Conservation (phyloP, 1,140 invertebrate genomes). For the Branchinecta lindahli region DNA sequence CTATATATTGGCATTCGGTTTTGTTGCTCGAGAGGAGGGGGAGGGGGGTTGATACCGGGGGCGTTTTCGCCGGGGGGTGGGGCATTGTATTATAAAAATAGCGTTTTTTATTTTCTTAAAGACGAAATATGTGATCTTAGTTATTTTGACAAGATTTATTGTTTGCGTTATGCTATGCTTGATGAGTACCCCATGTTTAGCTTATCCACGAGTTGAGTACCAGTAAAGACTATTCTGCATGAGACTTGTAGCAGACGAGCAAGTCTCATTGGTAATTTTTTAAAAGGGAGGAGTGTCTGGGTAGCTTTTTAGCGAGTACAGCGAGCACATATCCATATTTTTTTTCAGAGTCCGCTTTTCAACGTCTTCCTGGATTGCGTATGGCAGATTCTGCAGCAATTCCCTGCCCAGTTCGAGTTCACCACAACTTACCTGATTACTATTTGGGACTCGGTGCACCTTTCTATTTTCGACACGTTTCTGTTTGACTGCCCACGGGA, state of each 20-base stretch:
- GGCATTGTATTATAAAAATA: too few relatives aligned
- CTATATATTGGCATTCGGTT: too few relatives aligned
- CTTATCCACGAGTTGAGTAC: background rate
- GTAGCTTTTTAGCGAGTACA: too few relatives aligned
- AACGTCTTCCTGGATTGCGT: constrained; percentile 82
- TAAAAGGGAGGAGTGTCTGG: too few relatives aligned
- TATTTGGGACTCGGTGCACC: constrained; percentile 70
- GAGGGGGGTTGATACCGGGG: too few relatives aligned
- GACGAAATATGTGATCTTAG: too few relatives aligned
- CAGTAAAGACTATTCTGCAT: too few relatives aligned
- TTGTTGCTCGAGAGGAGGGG: too few relatives aligned
- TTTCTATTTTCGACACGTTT: constrained; percentile 81
- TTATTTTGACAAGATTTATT: background rate
- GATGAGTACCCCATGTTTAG: background rate
- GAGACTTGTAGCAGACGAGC: too few relatives aligned
- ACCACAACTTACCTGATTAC: constrained; percentile 80
- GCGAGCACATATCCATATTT: background rate
- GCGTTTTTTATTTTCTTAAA: background rate
- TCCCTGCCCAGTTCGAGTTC: constrained; percentile 74
- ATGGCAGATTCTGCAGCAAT: constrained; percentile 78
- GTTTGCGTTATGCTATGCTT: background rate
- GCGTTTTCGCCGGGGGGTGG: too few relatives aligned
- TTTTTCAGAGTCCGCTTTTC: constrained; percentile 58
- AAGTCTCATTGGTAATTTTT: too few relatives aligned
- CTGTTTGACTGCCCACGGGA: constrained; percentile 69